Conservation (phyloP, 1,140 invertebrate species). For the Chlorops oryzae region DNA sequence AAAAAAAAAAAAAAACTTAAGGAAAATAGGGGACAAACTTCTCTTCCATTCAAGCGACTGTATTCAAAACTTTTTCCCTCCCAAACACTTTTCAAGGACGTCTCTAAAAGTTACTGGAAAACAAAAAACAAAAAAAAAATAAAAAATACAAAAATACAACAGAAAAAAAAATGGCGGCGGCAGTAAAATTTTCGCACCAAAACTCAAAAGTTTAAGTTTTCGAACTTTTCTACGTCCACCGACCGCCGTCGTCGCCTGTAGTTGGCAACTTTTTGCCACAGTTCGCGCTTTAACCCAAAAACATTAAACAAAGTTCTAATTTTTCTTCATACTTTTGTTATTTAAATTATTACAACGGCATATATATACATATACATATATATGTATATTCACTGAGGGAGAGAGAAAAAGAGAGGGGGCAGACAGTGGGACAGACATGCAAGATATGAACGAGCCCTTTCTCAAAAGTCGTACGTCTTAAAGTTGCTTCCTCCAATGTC, state of each 20-base stretch:
- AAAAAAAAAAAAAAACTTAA: no score
- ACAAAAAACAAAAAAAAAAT: conserved; percentile 20
- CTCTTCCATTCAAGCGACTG: no score
- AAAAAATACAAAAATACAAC: conserved; percentile 12
- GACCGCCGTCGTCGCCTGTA: conserved; percentile 5
- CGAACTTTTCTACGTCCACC: neutral
- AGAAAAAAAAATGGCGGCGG: conserved; percentile 7
- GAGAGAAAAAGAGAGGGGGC: neutral
- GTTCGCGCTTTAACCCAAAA: conserved; percentile 11
- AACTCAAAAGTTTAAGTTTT: conserved; percentile 11
- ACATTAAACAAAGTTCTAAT: conserved; percentile 18
- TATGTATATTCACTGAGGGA: neutral
- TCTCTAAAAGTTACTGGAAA: conserved; percentile 32
- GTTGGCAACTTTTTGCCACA: no score
- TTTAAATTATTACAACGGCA: conserved; percentile 28
- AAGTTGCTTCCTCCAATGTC: neutral
- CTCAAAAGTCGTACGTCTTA: neutral
- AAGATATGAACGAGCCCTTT: neutral
- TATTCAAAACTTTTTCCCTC: no score
- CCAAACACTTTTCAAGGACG: conserved; percentile 41
- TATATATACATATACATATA: neutral
- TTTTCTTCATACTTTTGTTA: conserved; percentile 24
- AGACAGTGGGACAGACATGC: no score
- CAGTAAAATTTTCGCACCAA: conserved; percentile 11
- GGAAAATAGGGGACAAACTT: no score